Conservation (phyloP, 2,113 vertebrate genomes). For the Sus scrofa region DNA sequence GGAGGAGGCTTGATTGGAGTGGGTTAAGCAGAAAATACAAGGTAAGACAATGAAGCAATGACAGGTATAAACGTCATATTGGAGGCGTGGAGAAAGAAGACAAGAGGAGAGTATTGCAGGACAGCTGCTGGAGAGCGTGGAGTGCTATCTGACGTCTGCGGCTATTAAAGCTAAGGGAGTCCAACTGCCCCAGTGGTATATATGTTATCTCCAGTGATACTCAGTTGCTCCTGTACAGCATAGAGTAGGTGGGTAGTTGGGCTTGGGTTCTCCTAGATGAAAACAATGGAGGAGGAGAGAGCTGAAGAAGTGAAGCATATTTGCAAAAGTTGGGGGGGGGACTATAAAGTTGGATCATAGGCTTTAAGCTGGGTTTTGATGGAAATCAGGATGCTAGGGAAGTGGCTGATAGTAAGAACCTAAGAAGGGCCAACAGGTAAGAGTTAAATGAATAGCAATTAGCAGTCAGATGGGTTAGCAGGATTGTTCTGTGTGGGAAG, state of each 20-base stretch:
- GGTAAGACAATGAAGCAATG: background rate
- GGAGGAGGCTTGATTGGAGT: background rate
- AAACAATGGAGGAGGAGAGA: background rate
- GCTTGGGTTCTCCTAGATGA: background rate
- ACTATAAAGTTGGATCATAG: background rate
- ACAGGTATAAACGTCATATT: background rate
- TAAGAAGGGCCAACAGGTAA: background rate
- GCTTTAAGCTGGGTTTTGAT: slow-evolving; percentile 19
- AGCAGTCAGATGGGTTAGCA: background rate
- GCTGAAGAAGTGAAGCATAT: background rate
- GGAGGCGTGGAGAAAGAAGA: background rate
- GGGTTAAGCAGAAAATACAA: background rate
- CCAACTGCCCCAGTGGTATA: background rate
- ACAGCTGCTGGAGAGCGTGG: background rate
- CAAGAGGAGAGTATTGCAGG: background rate
- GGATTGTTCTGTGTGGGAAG: background rate
- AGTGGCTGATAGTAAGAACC: background rate
- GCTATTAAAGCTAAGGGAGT: background rate
- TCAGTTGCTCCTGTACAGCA: background rate
- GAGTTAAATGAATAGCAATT: background rate
- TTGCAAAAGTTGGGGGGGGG: background rate
- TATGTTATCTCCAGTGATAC: background rate
- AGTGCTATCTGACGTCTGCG: background rate
- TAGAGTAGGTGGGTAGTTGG: background rate
- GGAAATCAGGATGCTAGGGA: background rate